A percentile compares a stretch with the other conserved stretches of the same genome.
Conservation (phyloP, 2,888 invertebrate genomes). For the Saturnia pavonia region DNA sequence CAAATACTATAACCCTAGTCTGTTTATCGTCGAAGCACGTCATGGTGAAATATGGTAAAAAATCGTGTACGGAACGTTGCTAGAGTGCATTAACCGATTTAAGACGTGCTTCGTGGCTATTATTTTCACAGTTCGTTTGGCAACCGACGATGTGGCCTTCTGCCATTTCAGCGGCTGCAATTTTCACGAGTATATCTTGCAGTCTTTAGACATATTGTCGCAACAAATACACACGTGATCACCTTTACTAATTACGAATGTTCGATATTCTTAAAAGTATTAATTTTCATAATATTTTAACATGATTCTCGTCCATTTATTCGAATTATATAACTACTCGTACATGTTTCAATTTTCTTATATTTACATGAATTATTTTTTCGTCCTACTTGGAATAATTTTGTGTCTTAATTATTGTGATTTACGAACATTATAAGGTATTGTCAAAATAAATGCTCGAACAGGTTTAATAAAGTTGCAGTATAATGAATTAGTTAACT, state of each 20-base stretch:
- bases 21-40: neutral
- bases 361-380: too few relatives aligned
- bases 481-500: neutral
- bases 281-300: too few relatives aligned
- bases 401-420: too few relatives aligned
- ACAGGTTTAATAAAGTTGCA: neutral
- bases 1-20: neutral
- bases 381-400: too few relatives aligned
- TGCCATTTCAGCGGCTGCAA: constrained; percentile 38
- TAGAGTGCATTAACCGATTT: constrained; percentile 65
- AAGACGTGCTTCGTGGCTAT: constrained; percentile 59
- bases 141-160: constrained; percentile 42
- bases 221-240: neutral
- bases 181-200: constrained; percentile 36
- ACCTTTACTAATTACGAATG: neutral
- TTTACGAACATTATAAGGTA: too few relatives aligned
- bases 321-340: too few relatives aligned
- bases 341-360: too few relatives aligned
- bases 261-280: neutral
- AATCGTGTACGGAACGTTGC: constrained; percentile 32
- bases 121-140: constrained; percentile 75
- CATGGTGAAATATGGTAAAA: constrained; percentile 35
- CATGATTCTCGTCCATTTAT: too few relatives aligned
- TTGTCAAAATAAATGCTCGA: neutral
- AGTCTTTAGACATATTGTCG: neutral